Percentiles rank a stretch among this genome's conserved stretches.
phyloP scores from a whole-genome alignment of 2,888 invertebrate species.

The Synanthedon formicaeformis region DNA sequence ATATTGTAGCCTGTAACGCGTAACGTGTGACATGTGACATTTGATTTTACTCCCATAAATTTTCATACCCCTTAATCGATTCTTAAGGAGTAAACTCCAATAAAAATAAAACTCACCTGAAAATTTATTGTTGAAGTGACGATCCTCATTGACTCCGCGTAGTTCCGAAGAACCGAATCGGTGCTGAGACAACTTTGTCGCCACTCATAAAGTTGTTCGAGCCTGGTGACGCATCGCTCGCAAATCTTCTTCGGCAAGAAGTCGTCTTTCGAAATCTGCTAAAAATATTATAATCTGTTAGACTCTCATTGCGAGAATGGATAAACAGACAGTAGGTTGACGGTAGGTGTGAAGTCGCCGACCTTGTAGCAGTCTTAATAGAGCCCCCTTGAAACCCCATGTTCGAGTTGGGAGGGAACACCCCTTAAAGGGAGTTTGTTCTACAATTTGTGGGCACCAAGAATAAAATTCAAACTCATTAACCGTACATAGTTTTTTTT shows the following conservation, averaged over 20 bases:
- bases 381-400: no score
- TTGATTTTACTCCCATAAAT: no score
- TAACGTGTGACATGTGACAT: no score
- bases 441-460: no score
- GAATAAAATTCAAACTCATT: no score
- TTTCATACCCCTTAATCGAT: no score
- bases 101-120: slow-evolving; percentile 57
- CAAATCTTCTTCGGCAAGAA: slow-evolving; percentile 79
- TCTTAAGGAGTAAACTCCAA: no score
- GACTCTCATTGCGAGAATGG: background rate
- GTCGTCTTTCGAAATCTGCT: slow-evolving; percentile 79
- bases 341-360: background rate
- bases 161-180: slow-evolving; percentile 75
- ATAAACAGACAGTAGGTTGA: background rate
- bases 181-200: slow-evolving; percentile 75
- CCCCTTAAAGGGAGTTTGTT: no score
- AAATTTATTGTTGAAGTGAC: slow-evolving; percentile 76
- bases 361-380: no score
- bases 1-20: no score
- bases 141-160: slow-evolving; percentile 76
- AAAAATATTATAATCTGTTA: slow-evolving; percentile 11
- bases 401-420: no score
- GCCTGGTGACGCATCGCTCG: slow-evolving; percentile 73
- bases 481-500: no score
- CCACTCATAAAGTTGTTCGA: slow-evolving; percentile 79